Conservation (phyloP, 1,140 invertebrate species). For the Chelonus insularis region DNA sequence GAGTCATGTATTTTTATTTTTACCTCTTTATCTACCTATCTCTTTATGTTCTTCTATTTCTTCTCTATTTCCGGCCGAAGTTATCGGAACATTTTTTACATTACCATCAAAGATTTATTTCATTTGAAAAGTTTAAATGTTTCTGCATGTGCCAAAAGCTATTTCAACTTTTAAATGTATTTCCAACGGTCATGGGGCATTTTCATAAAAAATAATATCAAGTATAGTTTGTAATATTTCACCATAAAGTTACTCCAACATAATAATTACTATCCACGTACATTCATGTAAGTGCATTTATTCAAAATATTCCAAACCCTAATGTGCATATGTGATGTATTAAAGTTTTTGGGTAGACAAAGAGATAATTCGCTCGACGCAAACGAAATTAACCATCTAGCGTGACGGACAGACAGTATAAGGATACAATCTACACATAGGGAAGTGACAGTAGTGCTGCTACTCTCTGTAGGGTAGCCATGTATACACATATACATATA, state of each 20-base stretch:
- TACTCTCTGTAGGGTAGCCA: neutral
- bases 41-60: neutral
- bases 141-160: constrained; percentile 1
- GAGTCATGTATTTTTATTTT: neutral
- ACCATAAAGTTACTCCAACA: no score
- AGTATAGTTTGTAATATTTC: neutral
- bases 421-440: neutral
- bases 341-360: constrained; percentile 10
- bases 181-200: neutral
- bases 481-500: neutral
- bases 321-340: neutral
- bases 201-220: neutral
- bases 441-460: neutral
- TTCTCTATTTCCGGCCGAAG: neutral
- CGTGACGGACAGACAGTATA: neutral
- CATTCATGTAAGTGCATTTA: no score
- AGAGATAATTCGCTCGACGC: constrained; percentile 17
- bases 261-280: no score
- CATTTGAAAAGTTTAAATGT: constrained; percentile 1
- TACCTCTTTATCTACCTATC: neutral
- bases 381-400: constrained; percentile 18
- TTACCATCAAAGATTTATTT: neutral
- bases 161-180: neutral
- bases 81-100: neutral
- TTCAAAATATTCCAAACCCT: neutral